Evolutionary conservation across 2,113 vertebrate genomes (phyloP), one percentile per base, ranked within the genome.

Genomic region (Trematocara nigrifrons): DNA sequence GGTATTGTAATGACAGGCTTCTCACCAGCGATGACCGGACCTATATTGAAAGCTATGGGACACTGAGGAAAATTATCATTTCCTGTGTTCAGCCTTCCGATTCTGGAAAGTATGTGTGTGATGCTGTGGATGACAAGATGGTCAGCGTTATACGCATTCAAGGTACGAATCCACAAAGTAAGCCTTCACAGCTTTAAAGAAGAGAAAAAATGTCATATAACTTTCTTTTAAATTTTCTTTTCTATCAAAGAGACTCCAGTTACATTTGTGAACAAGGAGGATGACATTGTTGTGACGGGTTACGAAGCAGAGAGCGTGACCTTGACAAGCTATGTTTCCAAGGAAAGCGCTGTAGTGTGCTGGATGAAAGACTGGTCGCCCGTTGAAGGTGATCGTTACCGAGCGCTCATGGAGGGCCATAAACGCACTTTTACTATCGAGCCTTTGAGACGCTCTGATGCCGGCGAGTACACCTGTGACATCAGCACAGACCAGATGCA

Each of bases 381-480:
- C 0, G 86, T 97, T 22, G 64, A 81, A 9, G 96, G 95, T 0
- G 97, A 97, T 9, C 95, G 97, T 45, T 95, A 97, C 87, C 86
- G 87, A 76, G 90, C 94, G 8, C 92, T 94, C 61, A 91, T 90
- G 0, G 96, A 97, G 18, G 97, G 96, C 6, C 86, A 95, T 2
- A 38, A 69, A 0, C 96, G 96, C 78, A 96, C 95, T 31, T 94
- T 98, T 18, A 97, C 95, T 83, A 97, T 98, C 6, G 93, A 96
- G 35, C 96, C 96, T 45, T 76, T 89, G 0, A 96, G 96, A 80
- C 93, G 94, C 35, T 94, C 93, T 0, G 97, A 98, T n/a, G 90
- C 95, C 0, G 97, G 97, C 38, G 96, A 96, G 87, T 98, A 97
- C 92, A 96, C 96, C 16, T 97, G 97, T 1, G 96, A 97, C 4